Base-by-base conservation (phyloP, 2,888 invertebrate species). In the Tetheella fluctuosa region DNA sequence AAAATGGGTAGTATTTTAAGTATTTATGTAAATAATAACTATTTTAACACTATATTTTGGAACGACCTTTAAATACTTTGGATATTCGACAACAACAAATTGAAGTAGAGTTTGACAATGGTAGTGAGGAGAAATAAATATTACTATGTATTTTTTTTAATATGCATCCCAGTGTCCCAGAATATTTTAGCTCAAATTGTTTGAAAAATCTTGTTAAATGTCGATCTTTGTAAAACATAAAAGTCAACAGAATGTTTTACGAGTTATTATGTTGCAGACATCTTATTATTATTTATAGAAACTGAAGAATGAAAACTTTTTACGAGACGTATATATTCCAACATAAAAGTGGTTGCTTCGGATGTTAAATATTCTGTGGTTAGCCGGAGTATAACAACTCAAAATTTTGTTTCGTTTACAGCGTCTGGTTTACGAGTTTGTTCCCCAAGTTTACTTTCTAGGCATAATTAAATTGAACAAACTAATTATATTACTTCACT, bases 291-390 rank as follows among this genome's bases (percentile, higher is more conserved):
- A 54, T 54, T 54, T 67, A 61, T 62, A 71, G 76, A 71, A 64
- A 52, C 10, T 48, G 48, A 65, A 57, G 63, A 64, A 71, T 67
- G 74, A 69, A 79, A 79, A 74, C 58, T 62, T 73, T 76, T 79
- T 71, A 81, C 64, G 74, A 74, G 65, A 65, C 62, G 65, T 65
- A 64, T 34, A 37, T 55, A 20, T 72, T 67, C 62, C 59, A 62
- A 68, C 72, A 63, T 75, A 69, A 76, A 76, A 72, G 61, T 58
- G 70, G 68, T 71, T 69, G 65, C 70, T 69, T 70, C 67, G 63
- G 69, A 74, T 72, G 69, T 76, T 79, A 74, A 55, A 81, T 81
- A 80, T 78, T 76, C 68, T 67, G 82, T 65, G 85, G 88, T 76
- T 69, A 64, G 61, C 79, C 77, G 69, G 70, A 55, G 71, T 69